Conservation (phyloP, 2,113 vertebrate species). For the Podarcis raffonei region DNA sequence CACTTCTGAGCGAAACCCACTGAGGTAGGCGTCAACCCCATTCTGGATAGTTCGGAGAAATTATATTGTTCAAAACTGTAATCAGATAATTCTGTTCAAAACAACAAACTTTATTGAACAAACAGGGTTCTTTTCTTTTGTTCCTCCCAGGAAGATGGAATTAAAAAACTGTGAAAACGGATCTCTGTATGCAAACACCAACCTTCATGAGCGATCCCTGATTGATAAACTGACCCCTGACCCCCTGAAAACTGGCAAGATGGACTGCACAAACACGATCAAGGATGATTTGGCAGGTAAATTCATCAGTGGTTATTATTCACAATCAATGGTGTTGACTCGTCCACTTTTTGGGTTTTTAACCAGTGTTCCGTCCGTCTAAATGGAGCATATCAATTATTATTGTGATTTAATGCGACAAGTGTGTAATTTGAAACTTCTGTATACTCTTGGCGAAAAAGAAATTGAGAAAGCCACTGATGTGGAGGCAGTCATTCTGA, state of each 20-base stretch:
- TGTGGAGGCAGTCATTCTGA: not conserved
- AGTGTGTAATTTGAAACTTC: not conserved
- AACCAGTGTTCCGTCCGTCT: not conserved
- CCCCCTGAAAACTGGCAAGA: conserved; percentile 58
- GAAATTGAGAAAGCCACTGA: not conserved
- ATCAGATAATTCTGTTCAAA: not conserved
- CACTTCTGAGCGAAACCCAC: not conserved
- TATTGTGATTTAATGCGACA: not conserved
- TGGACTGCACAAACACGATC: conserved; percentile 43
- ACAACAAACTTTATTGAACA: not conserved
- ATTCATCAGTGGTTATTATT: not conserved
- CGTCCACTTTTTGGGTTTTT: not conserved
- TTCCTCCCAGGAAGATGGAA: conserved; percentile 77
- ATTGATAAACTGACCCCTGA: conserved; percentile 62
- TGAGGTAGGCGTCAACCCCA: not conserved
- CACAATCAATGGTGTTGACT: not conserved
- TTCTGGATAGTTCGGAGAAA: too few species aligned
- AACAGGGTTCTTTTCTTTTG: conserved; percentile 14
- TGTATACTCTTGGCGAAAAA: not conserved
- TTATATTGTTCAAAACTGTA: too few species aligned
- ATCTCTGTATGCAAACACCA: conserved; percentile 72
- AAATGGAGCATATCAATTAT: not conserved
- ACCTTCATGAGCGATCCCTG: conserved; percentile 64
- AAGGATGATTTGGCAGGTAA: conserved; percentile 66
- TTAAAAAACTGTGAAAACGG: conserved; percentile 79